Evolutionary conservation across 2,113 vertebrate genomes (phyloP).

Genomic region (Colaptes auratus): DNA sequence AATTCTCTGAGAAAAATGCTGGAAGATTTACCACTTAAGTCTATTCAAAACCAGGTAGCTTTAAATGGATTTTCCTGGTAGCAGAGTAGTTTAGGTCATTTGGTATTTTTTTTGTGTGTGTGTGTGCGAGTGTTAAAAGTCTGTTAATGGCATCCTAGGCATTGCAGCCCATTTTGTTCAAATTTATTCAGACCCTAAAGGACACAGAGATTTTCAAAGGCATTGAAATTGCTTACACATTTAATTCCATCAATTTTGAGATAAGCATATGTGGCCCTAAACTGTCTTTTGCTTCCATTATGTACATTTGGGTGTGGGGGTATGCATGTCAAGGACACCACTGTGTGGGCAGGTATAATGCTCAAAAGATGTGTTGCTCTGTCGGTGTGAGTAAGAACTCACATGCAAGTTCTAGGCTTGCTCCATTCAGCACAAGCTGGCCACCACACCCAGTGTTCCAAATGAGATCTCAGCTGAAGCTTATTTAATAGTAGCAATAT

Average conservation of each 20-base stretch:
- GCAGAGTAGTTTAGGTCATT: background rate
- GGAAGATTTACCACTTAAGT: background rate
- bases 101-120: background rate
- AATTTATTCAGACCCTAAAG: background rate
- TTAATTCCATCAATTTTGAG: background rate
- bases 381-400: background rate
- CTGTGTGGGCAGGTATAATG: background rate
- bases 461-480: background rate
- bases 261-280: background rate
- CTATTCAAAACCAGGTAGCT: background rate
- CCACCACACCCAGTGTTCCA: too few relatives aligned
- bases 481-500: background rate
- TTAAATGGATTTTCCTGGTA: slow-evolving; percentile 13
- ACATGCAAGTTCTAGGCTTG: background rate
- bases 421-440: background rate
- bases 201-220: background rate
- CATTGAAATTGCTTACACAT: background rate
- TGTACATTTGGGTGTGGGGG: background rate
- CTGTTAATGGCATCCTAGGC: background rate
- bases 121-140: background rate
- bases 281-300: background rate
- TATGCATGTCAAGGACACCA: background rate
- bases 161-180: background rate
- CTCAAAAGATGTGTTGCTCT: background rate
- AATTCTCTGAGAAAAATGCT: background rate